Conservation (phyloP, 2,888 invertebrate species). For the Sphaerophoria taeniata region DNA sequence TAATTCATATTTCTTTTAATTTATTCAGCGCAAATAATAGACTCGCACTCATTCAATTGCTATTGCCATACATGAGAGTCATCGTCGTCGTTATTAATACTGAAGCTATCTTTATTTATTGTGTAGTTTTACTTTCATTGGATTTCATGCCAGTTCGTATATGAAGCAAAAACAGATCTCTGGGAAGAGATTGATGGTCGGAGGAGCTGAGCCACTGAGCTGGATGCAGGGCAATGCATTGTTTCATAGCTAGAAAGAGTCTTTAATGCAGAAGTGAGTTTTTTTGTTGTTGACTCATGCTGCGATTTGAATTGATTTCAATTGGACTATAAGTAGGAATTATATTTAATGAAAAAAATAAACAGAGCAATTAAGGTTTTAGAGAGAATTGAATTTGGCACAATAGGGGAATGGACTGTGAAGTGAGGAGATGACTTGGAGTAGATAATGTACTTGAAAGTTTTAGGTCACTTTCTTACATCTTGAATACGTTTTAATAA, state of each 20-base stretch:
- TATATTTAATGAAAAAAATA: constrained; percentile 5
- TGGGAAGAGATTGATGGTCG: constrained; percentile 42
- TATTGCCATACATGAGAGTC: constrained; percentile 42
- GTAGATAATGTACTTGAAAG: too few relatives aligned
- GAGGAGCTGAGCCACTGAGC: too few relatives aligned
- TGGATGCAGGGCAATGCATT: not conserved
- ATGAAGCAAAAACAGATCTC: constrained; percentile 7
- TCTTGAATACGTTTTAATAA: too few relatives aligned
- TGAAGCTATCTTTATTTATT: constrained; percentile 26
- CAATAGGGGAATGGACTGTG: constrained; percentile 2
- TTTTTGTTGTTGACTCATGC: constrained; percentile 26
- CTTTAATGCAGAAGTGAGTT: constrained; percentile 38
- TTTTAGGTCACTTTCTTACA: too few relatives aligned
- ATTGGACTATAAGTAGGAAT: constrained; percentile 2
- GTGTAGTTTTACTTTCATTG: not conserved
- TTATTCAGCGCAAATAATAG: constrained; percentile 72
- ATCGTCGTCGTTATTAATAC: constrained; percentile 44
- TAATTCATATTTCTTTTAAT: constrained; percentile 36
- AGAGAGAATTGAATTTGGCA: not conserved
- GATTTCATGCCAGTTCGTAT: not conserved
- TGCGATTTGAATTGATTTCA: constrained; percentile 54
- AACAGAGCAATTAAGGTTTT: constrained; percentile 20
- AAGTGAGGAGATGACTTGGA: not conserved
- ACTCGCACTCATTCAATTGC: constrained; percentile 63
- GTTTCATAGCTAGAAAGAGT: not conserved